Conservation (phyloP, 2,888 invertebrate genomes). For the Tenthredo livida region DNA sequence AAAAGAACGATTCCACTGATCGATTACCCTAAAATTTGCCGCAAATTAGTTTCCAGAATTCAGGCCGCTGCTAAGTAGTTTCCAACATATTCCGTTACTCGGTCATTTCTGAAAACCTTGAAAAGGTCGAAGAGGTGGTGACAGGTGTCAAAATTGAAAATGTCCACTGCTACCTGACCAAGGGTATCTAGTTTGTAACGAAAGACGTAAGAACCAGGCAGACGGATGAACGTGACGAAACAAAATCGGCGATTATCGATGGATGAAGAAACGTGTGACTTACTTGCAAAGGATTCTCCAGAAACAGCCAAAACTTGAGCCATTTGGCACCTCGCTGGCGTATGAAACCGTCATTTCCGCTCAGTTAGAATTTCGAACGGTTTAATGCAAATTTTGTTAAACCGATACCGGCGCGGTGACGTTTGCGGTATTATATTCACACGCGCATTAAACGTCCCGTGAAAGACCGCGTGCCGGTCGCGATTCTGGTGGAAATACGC, state of each 20-base stretch:
- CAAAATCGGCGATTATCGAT: background rate
- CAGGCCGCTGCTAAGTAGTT: background rate
- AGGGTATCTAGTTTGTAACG: background rate
- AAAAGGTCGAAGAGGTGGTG: background rate
- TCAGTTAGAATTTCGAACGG: background rate
- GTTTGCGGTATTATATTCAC: conserved; percentile 17
- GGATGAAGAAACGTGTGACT: conserved; percentile 78
- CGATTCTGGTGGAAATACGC: background rate
- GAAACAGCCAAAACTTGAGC: conserved; percentile 95
- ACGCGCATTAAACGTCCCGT: conserved; percentile 30
- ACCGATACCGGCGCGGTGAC: background rate
- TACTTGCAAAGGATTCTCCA: conserved; percentile 94
- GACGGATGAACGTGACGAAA: background rate
- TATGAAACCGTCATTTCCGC: conserved; percentile 91
- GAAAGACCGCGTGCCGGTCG: conserved; percentile 30
- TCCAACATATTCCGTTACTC: conserved; percentile 28
- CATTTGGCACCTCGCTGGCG: conserved; percentile 94
- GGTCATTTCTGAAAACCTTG: background rate
- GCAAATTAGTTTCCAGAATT: conserved; percentile 13
- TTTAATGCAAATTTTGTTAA: background rate
- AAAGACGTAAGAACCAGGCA: too few relatives aligned
- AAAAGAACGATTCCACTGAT: background rate
- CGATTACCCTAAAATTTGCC: background rate
- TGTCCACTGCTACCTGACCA: background rate
- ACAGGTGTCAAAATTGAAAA: conserved; percentile 1